Evolutionary conservation across 2,797 vertebrate species (phyloP), one percentile per base, ranked within the genome.

Genomic region (Sebastes wilsoni): DNA sequence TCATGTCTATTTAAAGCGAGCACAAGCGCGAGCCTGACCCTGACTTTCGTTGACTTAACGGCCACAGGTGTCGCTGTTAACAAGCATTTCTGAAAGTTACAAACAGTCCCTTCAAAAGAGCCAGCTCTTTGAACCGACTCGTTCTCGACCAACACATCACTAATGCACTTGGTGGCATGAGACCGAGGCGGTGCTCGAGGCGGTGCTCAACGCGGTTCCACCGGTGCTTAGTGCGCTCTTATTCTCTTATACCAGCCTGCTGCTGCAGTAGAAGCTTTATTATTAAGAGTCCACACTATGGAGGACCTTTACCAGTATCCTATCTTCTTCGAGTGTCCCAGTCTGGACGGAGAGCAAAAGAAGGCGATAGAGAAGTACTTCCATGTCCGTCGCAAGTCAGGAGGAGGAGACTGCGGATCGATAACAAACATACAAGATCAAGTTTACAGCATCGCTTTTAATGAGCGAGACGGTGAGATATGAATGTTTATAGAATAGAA

Each of bases 341-440:
- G 2, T n/a, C 49, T 89, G 75, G 64, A 81, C 66, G 8, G 4
- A 8, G 82, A 84, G 1, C 70, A 75, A 4, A 74, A 4, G 55
- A 87, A 54, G 20, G 91, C 2, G 22, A 34, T 92, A 1, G 67
- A 88, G 32, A 86, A 5, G 1, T 85, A 93, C n/a, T 94, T 94
- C 13, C 16, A 75, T 0, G 77, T 91, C 20, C 72, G 62, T 0
- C 88, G 93, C 4, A 93, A 78, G 56, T 94, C 93, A 0, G 89
- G 90, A 4, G 94, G 93, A 10, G 94, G 94, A 16, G 90, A 95
- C 1, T 90, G 91, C 65, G 65, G 89, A 20, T 12, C 42, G 0
- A 20, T 93, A 2, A 83, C 55, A 1, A 2, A 36, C 1, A 4
- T 73, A 0, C 0, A 5, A 0, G 66, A 64, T 2, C 12, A 71